These are phyloP conservation scores for Eristalinus sepulchralis DNA, from an alignment of 2,888 invertebrate species.

Conservation along the genomic window DNA sequence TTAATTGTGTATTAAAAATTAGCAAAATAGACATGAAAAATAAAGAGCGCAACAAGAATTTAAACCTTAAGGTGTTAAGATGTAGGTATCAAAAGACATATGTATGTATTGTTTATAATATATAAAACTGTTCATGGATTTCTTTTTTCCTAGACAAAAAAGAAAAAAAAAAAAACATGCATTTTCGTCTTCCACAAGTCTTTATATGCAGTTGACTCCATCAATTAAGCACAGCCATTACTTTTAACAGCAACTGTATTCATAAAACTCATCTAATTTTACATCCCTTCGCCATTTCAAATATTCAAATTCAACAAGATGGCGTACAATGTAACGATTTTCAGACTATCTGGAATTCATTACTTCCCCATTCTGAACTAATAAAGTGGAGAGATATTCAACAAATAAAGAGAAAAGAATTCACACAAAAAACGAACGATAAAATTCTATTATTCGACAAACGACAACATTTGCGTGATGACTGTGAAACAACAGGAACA, in stretches of 20 bases:
- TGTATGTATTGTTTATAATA: no score
- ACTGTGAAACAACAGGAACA: no score
- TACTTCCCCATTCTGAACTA: not conserved
- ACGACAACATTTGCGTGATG: not conserved
- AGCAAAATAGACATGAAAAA: no score
- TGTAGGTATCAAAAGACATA: no score
- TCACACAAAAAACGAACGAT: not conserved
- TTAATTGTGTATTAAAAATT: no score
- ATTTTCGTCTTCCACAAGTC: no score
- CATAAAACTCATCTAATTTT: not conserved
- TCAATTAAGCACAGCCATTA: not conserved
- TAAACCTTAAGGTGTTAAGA: no score
- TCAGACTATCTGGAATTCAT: not conserved
- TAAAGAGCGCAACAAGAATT: no score
- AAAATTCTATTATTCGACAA: not conserved
- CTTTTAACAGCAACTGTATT: not conserved
- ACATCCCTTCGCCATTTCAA: not conserved
- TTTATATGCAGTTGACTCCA: no score
- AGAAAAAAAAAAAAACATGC: no score
- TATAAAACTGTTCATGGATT: no score
- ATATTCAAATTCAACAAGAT: constrained; percentile 23
- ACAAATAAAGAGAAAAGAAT: not conserved
- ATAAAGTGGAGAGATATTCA: not conserved
- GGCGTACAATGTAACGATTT: constrained; percentile 4
- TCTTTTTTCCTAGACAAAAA: no score